Base-by-base conservation (phyloP, 2,113 vertebrate genomes). In the Anarrhichthys ocellatus region DNA sequence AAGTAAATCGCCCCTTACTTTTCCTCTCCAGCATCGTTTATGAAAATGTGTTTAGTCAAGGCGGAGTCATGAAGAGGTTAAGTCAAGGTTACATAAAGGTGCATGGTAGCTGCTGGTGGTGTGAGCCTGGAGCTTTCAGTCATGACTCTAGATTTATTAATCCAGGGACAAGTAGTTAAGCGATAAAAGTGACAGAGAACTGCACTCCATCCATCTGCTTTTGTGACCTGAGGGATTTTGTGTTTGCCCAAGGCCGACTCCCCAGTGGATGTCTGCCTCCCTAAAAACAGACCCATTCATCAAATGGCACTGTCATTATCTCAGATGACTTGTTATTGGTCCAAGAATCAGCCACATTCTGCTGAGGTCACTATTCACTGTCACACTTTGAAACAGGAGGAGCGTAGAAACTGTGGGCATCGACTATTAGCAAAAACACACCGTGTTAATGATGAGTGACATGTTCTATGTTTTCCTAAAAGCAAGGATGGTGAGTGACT, bases 81-180 rank as follows among this genome's bases (percentile, higher is more conserved):
- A 93, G 92, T 94, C 93, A 95, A 95, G 94, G 94, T 94, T 94
- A 85, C 73, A 74, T 78, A 90, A 87, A 91, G 86, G 87, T 80
- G 44, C 44, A 15, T 5, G 78, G 64, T 78, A 42, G 77, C 8
- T 13, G 66, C 80, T 79, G 66, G 42, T 48, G 27, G 32, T 54
- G 29, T 81, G 74, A 84, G 91, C 89, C 88, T 54, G 82, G 73
- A 83, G 81, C 87, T 81, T 84, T 76, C 89, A 78, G 82, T 91
- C 86, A 84, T 82, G 87, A 90, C 73, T 91, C 79, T 85, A 70
- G 88, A 94, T 94, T 92, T 94, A 95, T 94, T 88, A 92, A 95
- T 88, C 86, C 78, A 71, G 80, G 86, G 92, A 82, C 80, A 89
- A 89, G 91, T 92, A 90, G 90, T 93, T 94, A 90, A 91, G 88